phyloP scores from a whole-genome alignment of 2,888 invertebrate genomes.

The Nowickia ferox region DNA sequence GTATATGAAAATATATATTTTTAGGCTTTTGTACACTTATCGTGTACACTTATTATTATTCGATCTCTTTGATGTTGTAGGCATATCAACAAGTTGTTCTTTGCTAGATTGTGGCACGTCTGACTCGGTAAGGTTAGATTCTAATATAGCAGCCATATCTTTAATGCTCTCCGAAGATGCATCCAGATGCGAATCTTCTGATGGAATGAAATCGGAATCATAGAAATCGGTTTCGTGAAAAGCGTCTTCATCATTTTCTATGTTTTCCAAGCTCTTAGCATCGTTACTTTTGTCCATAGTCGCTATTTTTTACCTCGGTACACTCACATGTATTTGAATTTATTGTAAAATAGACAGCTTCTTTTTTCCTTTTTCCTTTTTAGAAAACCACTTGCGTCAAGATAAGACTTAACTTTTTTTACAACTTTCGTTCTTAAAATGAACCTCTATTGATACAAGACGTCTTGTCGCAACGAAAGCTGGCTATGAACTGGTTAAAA shows the following conservation, averaged over 20 bases:
- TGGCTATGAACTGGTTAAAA: conserved; percentile 19
- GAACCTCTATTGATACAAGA: conserved; percentile 16
- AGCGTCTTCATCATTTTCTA: too few species aligned
- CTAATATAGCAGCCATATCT: too few species aligned
- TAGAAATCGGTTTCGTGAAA: conserved; percentile 48
- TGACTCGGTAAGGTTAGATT: conserved; percentile 31
- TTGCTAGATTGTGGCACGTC: conserved; percentile 30
- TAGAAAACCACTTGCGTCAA: conserved; percentile 32
- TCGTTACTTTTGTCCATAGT: too few species aligned
- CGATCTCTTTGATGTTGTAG: conserved; percentile 26
- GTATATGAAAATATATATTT: too few species aligned
- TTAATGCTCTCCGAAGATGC: conserved; percentile 32
- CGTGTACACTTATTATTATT: too few species aligned
- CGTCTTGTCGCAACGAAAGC: conserved; percentile 29
- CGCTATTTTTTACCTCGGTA: too few species aligned
- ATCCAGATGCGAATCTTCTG: conserved; percentile 32
- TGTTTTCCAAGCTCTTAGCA: too few species aligned
- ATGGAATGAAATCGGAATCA: conserved; percentile 38
- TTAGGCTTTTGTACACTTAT: too few species aligned
- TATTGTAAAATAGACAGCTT: too few species aligned
- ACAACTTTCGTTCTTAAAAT: conserved; percentile 24
- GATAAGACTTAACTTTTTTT: conserved; percentile 28
- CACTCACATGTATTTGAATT: too few species aligned
- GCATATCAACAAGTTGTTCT: conserved; percentile 24
- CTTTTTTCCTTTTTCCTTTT: too few species aligned